Evolutionary conservation across 2,888 invertebrate species (phyloP).

Genomic region (Perithous albicinctus): DNA sequence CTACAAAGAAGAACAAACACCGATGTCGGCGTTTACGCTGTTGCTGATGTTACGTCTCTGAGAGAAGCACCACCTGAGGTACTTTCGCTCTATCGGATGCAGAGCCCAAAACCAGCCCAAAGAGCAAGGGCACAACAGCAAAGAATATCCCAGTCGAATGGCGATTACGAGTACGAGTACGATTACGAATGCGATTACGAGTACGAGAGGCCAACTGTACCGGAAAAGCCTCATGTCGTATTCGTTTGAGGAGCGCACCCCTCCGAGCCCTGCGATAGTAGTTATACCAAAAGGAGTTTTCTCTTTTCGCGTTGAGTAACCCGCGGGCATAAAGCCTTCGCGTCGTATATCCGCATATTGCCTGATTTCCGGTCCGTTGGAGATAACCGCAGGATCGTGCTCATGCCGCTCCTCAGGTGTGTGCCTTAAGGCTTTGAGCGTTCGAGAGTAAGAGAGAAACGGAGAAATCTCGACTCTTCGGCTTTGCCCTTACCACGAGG

Average conservation of each 20-base stretch:
- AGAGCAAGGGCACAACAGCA: slow-evolving; percentile 46
- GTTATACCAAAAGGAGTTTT: neutral
- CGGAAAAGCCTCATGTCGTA: slow-evolving; percentile 83
- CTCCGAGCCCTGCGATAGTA: too few species aligned
- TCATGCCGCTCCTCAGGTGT: slow-evolving; percentile 45
- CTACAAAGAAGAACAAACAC: slow-evolving; percentile 40
- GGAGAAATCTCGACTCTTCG: slow-evolving; percentile 54
- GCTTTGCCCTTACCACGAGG: slow-evolving; percentile 57
- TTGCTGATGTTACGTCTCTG: slow-evolving; percentile 81
- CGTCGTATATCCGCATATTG: slow-evolving; percentile 34
- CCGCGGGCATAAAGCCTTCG: slow-evolving; percentile 3
- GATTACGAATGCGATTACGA: slow-evolving; percentile 81
- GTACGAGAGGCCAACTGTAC: slow-evolving; percentile 73
- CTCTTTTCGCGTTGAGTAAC: neutral
- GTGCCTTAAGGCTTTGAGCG: slow-evolving; percentile 64
- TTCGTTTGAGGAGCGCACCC: slow-evolving; percentile 83
- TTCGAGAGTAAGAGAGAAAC: too few species aligned
- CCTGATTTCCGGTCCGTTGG: slow-evolving; percentile 51
- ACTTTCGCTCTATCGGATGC: slow-evolving; percentile 79
- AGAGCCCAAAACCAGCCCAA: slow-evolving; percentile 68
- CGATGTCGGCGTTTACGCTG: slow-evolving; percentile 81
- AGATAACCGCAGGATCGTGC: slow-evolving; percentile 46
- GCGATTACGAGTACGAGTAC: slow-evolving; percentile 72
- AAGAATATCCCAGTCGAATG: slow-evolving; percentile 60
- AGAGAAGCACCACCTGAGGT: slow-evolving; percentile 80